Conservation (phyloP, 2,113 vertebrate genomes). For the Chaetodon trifascialis region DNA sequence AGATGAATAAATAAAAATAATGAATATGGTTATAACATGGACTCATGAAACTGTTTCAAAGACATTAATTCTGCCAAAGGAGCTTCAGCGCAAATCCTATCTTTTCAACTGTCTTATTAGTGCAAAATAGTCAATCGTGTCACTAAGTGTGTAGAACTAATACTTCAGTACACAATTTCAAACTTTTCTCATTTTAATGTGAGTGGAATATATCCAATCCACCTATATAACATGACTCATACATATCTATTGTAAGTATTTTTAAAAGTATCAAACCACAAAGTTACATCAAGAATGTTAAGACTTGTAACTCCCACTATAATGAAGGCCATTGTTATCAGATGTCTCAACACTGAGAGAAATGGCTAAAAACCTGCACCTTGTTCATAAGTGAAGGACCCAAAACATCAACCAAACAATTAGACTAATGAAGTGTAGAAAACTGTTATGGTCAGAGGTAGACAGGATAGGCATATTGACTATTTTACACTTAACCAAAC, state of each 20-base stretch:
- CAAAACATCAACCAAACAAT: background rate
- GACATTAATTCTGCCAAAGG: background rate
- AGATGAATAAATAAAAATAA: too few species aligned
- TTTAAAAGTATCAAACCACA: background rate
- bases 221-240: too few species aligned
- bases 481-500: background rate
- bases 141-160: background rate
- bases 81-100: background rate
- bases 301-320: background rate
- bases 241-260: background rate
- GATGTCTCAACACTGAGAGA: background rate
- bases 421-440: background rate
- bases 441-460: background rate
- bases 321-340: background rate
- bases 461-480: background rate
- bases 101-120: background rate
- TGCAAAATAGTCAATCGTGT: background rate
- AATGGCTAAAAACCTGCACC: background rate
- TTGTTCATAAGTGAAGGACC: background rate
- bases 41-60: background rate
- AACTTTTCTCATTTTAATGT: background rate
- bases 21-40: background rate
- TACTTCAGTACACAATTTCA: too few species aligned
- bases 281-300: background rate
- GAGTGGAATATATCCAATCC: background rate